Percentiles rank a stretch among this genome's conserved stretches.
These are phyloP conservation scores for Drosophila siamana DNA, from an alignment of 2,888 invertebrate genomes.

Conservation along the genomic window DNA sequence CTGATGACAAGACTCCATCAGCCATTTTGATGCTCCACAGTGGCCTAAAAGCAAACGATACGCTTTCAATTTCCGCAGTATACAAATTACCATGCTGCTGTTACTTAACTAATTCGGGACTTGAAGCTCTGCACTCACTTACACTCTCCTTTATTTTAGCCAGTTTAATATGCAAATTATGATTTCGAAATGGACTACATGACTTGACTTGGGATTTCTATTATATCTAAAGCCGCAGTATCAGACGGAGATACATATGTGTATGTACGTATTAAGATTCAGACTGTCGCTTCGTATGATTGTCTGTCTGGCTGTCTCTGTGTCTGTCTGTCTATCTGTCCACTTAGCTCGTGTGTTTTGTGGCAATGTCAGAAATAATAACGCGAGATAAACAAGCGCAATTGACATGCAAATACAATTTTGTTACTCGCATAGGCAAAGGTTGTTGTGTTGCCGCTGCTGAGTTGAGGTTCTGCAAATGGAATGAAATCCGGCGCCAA, in stretches of 20 bases:
- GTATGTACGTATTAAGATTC: slow-evolving; percentile 7
- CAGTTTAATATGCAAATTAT: slow-evolving; percentile 54
- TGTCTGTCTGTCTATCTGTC: slow-evolving; percentile 28
- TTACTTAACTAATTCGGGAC: slow-evolving; percentile 3
- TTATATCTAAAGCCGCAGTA: slow-evolving; percentile 50
- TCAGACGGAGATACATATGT: slow-evolving; percentile 18
- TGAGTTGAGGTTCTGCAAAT: slow-evolving; percentile 33
- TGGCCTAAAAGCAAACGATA: neutral
- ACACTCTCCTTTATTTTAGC: neutral
- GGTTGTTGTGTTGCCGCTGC: slow-evolving; percentile 10
- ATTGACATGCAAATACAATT: slow-evolving; percentile 79
- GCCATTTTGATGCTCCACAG: neutral
- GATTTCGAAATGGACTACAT: slow-evolving; percentile 51
- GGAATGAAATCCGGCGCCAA: slow-evolving; percentile 49
- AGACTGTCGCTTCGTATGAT: neutral
- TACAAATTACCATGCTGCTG: neutral
- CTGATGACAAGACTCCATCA: neutral
- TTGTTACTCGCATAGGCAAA: slow-evolving; percentile 35
- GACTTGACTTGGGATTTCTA: slow-evolving; percentile 55
- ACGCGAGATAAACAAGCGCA: slow-evolving; percentile 76
- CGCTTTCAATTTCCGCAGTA: neutral
- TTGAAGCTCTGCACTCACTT: neutral
- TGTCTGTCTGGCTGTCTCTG: slow-evolving; percentile 8
- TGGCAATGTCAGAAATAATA: slow-evolving; percentile 75
- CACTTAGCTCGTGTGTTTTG: slow-evolving; percentile 40